Percentiles rank a stretch among this genome's conserved stretches.
Evolutionary conservation across 1,140 invertebrate species (phyloP).

Genomic region (Diorhabda elongata): DNA sequence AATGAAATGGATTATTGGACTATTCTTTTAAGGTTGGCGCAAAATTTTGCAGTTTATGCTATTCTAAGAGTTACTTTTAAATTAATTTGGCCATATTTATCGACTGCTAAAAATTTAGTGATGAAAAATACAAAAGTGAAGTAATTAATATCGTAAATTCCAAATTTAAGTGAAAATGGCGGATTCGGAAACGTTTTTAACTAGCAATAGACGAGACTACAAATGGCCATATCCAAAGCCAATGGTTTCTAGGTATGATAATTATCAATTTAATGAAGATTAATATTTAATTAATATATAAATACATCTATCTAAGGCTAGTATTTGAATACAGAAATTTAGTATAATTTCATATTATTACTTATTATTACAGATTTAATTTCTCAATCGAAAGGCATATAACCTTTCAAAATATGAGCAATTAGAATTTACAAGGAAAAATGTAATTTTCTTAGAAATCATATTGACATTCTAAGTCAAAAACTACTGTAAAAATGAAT

Average conservation of each 20-base stretch:
- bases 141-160: conserved; percentile 10
- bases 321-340: background rate
- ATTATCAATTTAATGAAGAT: no score
- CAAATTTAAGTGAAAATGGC: conserved; percentile 16
- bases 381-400: no score
- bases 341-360: no score
- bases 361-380: no score
- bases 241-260: conserved; percentile 47
- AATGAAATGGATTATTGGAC: conserved; percentile 31
- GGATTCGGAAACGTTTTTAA: conserved; percentile 46
- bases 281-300: background rate
- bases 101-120: conserved; percentile 1
- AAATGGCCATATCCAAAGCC: conserved; percentile 56
- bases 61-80: conserved; percentile 26
- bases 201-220: conserved; percentile 50
- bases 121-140: conserved; percentile 19
- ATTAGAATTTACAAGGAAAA: no score
- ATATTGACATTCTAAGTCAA: no score
- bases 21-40: conserved; percentile 33
- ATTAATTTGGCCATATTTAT: conserved; percentile 24
- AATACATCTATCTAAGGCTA: background rate
- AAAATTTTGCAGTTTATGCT: conserved; percentile 36
- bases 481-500: no score
- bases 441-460: no score
- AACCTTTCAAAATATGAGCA: no score